phyloP scores from a whole-genome alignment of 1,140 invertebrate species.

The Ganaspis sp. region DNA sequence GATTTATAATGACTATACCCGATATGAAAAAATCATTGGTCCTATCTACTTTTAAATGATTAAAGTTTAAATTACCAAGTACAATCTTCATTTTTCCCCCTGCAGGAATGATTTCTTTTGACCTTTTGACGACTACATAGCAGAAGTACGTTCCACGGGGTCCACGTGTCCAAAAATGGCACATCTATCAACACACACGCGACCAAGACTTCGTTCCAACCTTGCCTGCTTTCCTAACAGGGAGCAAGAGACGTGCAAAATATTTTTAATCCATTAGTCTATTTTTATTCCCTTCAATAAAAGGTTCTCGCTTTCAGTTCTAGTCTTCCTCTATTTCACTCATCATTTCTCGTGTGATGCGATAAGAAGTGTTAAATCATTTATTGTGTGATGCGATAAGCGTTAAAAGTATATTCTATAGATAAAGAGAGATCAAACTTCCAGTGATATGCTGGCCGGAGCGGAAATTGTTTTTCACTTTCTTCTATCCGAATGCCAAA shows the following conservation, averaged over 20 bases:
- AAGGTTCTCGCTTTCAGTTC: background rate
- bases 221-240: constrained; percentile 8
- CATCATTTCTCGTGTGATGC: background rate
- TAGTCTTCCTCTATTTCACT: background rate
- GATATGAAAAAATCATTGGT: too few species aligned
- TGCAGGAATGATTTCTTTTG: background rate
- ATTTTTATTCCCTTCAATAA: background rate
- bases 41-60: too few species aligned
- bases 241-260: background rate
- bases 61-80: too few species aligned
- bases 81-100: background rate
- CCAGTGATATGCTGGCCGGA: too few species aligned
- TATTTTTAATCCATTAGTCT: background rate
- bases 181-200: constrained; percentile 1
- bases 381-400: background rate
- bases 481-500: too few species aligned
- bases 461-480: too few species aligned
- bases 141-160: background rate
- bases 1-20: too few species aligned
- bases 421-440: too few species aligned
- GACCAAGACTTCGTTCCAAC: constrained; percentile 3
- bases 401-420: too few species aligned
- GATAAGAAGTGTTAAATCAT: background rate
- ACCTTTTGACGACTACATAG: background rate
- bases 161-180: background rate